Evolutionary conservation across 2,797 vertebrate genomes (phyloP).

Genomic region (Phyllotis vaccarum): DNA sequence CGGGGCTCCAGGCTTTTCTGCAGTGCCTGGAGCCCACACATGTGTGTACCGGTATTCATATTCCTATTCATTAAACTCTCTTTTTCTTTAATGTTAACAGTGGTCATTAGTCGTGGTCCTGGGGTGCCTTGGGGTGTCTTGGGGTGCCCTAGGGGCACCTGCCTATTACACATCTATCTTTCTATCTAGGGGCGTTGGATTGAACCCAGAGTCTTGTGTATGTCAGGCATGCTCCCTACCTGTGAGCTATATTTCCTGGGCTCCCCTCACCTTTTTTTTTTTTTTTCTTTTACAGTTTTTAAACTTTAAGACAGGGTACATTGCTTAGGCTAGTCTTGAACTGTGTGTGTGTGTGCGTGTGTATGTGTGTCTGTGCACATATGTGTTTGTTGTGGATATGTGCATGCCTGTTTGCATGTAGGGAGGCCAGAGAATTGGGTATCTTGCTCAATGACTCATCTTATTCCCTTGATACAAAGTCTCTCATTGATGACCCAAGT

Average conservation of each 20-base stretch:
- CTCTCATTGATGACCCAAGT: no score
- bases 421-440: neutral
- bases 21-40: no score
- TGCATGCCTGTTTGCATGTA: neutral
- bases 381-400: neutral
- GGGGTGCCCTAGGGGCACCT: no score
- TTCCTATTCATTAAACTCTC: no score
- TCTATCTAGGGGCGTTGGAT: neutral
- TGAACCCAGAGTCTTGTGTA: neutral
- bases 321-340: neutral
- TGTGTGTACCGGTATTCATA: no score
- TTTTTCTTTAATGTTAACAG: no score
- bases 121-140: no score
- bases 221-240: neutral
- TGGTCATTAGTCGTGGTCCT: no score
- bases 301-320: neutral
- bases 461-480: neutral
- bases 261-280: no score
- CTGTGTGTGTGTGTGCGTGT: neutral
- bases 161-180: no score
- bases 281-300: neutral
- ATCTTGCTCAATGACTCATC: neutral
- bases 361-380: neutral
- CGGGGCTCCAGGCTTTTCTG: no score
- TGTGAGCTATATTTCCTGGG: neutral